These are phyloP conservation scores for Blastobasis adustella DNA, from an alignment of 2,888 invertebrate genomes.

Conservation along the genomic window DNA sequence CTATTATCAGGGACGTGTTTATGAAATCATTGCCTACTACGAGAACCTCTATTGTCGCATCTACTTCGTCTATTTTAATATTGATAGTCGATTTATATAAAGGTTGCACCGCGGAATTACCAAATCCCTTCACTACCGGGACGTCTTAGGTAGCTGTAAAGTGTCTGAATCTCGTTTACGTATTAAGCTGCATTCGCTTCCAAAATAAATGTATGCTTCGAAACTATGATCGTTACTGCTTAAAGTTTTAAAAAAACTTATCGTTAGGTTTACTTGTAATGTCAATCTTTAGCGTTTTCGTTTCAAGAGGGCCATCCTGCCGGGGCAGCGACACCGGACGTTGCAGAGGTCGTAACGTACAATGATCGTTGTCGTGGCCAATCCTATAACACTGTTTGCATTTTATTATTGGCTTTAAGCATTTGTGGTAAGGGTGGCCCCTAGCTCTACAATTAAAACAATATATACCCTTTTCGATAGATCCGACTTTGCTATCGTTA, in stretches of 20 bases:
- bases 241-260: conserved; percentile 1
- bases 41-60: neutral
- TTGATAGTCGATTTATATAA: neutral
- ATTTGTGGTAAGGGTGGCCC: conserved; percentile 2
- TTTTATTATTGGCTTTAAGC: conserved; percentile 3
- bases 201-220: conserved; percentile 4
- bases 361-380: conserved; percentile 1
- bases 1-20: conserved; percentile 3
- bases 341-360: neutral
- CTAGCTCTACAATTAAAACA: conserved; percentile 3
- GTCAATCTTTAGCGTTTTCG: neutral
- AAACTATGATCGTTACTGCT: neutral
- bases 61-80: conserved; percentile 5
- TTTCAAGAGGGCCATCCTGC: neutral
- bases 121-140: conserved; percentile 7
- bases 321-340: neutral
- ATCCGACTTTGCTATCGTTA: neutral
- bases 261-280: neutral
- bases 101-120: neutral
- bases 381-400: conserved; percentile 4
- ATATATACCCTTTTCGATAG: neutral
- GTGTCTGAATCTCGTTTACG: neutral
- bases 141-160: neutral
- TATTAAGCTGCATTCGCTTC: conserved; percentile 1
- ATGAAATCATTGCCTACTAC: conserved; percentile 3